Evolutionary conservation across 2,888 invertebrate genomes (phyloP).

Genomic region (Carterocephalus palaemon): DNA sequence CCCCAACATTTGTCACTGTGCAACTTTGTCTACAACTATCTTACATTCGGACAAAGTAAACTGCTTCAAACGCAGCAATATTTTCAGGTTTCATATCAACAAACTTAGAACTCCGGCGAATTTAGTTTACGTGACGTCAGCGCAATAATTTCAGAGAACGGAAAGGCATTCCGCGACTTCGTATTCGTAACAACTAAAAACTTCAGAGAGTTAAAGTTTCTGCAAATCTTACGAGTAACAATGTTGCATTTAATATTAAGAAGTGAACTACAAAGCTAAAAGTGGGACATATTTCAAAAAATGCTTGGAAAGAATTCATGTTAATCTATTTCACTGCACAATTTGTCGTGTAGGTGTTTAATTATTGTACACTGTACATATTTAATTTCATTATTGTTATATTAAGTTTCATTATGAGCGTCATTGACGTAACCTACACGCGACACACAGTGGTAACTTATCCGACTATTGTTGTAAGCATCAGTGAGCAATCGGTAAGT

Average conservation of each 20-base stretch:
- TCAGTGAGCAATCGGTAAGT: slow-evolving; percentile 35
- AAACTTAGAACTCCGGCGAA: slow-evolving; percentile 53
- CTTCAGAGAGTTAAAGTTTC: slow-evolving; percentile 13
- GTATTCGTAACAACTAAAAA: slow-evolving; percentile 17
- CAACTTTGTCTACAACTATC: slow-evolving; percentile 63
- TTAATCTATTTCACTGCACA: slow-evolving; percentile 14
- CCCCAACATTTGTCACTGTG: slow-evolving; percentile 59
- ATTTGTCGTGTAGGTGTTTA: slow-evolving; percentile 23
- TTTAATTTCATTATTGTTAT: slow-evolving; percentile 26
- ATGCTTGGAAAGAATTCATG: background rate
- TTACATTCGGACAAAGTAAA: slow-evolving; percentile 48
- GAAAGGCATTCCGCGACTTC: slow-evolving; percentile 21
- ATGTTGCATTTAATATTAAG: slow-evolving; percentile 12
- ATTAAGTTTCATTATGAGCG: slow-evolving; percentile 25
- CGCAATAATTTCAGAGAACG: slow-evolving; percentile 47
- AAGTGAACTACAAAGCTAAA: slow-evolving; percentile 8
- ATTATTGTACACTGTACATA: slow-evolving; percentile 17
- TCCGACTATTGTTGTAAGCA: slow-evolving; percentile 24
- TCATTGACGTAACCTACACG: slow-evolving; percentile 24
- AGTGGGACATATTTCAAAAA: slow-evolving; percentile 12
- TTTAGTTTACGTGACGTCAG: slow-evolving; percentile 54
- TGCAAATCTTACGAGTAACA: slow-evolving; percentile 9
- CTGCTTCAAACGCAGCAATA: slow-evolving; percentile 54
- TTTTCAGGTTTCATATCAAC: slow-evolving; percentile 55
- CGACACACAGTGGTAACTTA: slow-evolving; percentile 23